Evolutionary conservation across 2,888 invertebrate species (phyloP).

Genomic region (Eustalomyia histrio): DNA sequence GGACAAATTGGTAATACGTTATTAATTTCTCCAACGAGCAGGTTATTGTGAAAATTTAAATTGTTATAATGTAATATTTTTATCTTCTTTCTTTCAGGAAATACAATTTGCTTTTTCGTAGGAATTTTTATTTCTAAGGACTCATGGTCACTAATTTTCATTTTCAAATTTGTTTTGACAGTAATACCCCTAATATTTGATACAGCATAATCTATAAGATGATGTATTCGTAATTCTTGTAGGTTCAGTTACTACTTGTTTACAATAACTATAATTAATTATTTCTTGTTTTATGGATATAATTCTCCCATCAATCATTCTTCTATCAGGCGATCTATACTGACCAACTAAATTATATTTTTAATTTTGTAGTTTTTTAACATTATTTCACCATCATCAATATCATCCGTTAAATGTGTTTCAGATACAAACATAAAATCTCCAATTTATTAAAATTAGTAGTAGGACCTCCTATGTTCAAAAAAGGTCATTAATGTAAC

Average conservation of each 20-base stretch:
- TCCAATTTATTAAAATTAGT: not conserved
- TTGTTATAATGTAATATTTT: not conserved
- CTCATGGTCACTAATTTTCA: not conserved
- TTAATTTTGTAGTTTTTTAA: not conserved
- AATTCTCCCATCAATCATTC: not conserved
- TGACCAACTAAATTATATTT: not conserved
- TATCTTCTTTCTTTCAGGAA: not conserved
- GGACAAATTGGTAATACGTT: not conserved
- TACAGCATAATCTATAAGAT: not conserved
- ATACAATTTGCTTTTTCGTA: not conserved
- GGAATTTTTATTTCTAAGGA: not conserved
- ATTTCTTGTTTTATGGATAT: not conserved
- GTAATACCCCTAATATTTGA: not conserved
- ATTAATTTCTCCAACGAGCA: not conserved
- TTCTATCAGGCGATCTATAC: not conserved
- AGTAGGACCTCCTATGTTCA: slow-evolving; percentile 10
- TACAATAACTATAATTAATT: not conserved
- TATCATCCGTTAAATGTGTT: not conserved
- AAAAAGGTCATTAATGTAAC: not conserved
- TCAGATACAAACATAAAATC: not conserved
- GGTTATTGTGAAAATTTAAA: not conserved
- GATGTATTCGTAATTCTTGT: not conserved
- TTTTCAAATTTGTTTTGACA: not conserved
- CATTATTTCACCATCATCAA: not conserved
- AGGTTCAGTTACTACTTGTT: not conserved